A percentile compares a stretch with the other conserved stretches of the same genome.
Evolutionary conservation across 2,113 vertebrate species (phyloP).

Genomic region (Mixornis gularis): DNA sequence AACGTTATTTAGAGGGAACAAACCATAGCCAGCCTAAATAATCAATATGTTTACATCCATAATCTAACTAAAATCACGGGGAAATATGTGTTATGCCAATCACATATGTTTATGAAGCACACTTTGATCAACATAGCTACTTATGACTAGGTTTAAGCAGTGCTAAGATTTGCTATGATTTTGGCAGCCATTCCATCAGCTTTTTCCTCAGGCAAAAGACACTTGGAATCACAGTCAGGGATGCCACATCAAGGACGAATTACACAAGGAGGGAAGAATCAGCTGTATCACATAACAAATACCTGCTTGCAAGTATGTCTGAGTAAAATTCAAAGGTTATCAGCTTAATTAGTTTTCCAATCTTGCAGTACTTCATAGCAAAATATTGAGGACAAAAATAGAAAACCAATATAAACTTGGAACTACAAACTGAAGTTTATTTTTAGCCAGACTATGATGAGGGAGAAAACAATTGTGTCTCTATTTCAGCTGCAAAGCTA

Average conservation of each 20-base stretch:
- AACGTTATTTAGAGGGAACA: neutral
- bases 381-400: slow-evolving; percentile 39
- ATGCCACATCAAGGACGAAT: neutral
- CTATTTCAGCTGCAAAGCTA: neutral
- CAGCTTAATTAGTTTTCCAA: slow-evolving; percentile 9
- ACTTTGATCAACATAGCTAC: neutral
- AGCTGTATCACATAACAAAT: neutral
- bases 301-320: neutral
- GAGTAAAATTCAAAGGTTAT: neutral
- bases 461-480: neutral
- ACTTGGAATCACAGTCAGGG: neutral
- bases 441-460: neutral
- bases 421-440: slow-evolving; percentile 1
- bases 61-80: neutral
- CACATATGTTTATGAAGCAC: neutral
- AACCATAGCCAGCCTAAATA: neutral
- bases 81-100: neutral
- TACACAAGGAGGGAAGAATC: neutral
- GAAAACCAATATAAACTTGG: slow-evolving; percentile 36
- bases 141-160: neutral
- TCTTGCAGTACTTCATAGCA: neutral
- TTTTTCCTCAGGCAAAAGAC: slow-evolving; percentile 5
- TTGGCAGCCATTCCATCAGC: neutral
- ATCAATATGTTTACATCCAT: neutral
- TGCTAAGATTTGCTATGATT: neutral